A percentile compares a stretch with the other conserved stretches of the same genome.
These are phyloP conservation scores for Acanthosoma haemorrhoidale DNA, from an alignment of 2,888 invertebrate genomes.

Conservation along the genomic window DNA sequence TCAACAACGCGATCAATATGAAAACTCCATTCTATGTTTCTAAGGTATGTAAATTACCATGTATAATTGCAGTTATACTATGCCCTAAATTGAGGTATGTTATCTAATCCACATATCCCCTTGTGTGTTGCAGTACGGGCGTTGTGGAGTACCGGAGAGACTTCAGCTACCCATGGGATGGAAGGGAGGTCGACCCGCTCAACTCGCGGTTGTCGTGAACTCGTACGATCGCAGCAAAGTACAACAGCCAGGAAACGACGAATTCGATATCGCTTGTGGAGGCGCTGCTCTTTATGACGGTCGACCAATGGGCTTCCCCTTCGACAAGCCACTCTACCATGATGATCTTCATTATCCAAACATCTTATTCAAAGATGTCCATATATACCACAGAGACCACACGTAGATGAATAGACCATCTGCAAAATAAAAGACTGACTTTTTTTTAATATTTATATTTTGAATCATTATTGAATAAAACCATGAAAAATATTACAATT, in stretches of 20 bases:
- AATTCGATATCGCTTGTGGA: conserved; percentile 49
- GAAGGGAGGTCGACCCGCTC: conserved; percentile 59
- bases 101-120: background rate
- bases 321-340: conserved; percentile 59
- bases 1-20: conserved; percentile 54
- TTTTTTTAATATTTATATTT: too few relatives aligned
- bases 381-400: conserved; percentile 57
- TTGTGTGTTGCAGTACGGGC: conserved; percentile 42
- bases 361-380: conserved; percentile 56
- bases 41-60: conserved; percentile 42
- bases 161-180: conserved; percentile 66
- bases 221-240: conserved; percentile 39
- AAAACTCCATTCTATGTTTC: conserved; percentile 47
- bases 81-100: too few relatives aligned
- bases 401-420: conserved; percentile 42
- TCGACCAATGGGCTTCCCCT: conserved; percentile 65
- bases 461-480: too few relatives aligned
- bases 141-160: conserved; percentile 66
- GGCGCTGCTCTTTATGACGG: conserved; percentile 52
- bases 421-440: background rate
- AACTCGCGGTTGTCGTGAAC: conserved; percentile 57
- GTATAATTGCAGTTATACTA: background rate
- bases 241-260: conserved; percentile 38
- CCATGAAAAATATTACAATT: too few relatives aligned
- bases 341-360: conserved; percentile 62